A percentile compares a stretch with the other conserved stretches of the same genome.
Conservation (phyloP, 1,140 invertebrate genomes). For the Drosophila lowei region DNA sequence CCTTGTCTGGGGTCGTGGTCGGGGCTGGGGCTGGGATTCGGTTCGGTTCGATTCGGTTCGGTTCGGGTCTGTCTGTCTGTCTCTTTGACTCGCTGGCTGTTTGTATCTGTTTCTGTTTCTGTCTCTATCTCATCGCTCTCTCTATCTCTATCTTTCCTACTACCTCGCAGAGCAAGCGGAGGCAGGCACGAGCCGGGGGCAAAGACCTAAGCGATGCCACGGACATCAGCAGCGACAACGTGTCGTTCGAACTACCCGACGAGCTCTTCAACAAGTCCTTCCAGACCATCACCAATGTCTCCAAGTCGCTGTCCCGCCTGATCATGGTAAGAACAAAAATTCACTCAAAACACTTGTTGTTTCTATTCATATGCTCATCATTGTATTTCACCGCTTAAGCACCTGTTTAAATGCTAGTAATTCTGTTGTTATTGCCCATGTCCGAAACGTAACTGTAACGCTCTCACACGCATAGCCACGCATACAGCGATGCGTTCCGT, state of each 20-base stretch:
- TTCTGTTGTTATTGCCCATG: too few species aligned
- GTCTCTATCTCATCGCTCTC: constrained; percentile 9
- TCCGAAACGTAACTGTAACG: too few species aligned
- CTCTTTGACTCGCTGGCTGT: neutral
- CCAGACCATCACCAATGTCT: constrained; percentile 88
- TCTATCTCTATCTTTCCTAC: constrained; percentile 8
- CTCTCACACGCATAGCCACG: too few species aligned
- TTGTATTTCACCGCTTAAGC: too few species aligned
- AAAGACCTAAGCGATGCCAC: constrained; percentile 86
- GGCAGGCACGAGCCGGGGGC: constrained; percentile 40
- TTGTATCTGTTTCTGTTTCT: constrained; percentile 6
- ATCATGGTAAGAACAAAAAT: constrained; percentile 86
- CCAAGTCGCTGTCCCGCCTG: constrained; percentile 87
- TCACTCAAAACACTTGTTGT: too few species aligned
- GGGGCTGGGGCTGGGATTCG: too few species aligned
- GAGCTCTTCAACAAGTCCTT: constrained; percentile 88
- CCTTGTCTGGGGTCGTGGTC: constrained; percentile 11
- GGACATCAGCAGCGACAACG: constrained; percentile 87
- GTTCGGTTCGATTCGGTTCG: too few species aligned
- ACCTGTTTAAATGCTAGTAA: too few species aligned
- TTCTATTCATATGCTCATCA: too few species aligned
- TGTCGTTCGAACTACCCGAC: constrained; percentile 87
- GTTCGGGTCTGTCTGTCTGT: neutral
- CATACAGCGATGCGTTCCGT: too few species aligned
- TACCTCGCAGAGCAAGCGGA: constrained; percentile 24